Conservation (phyloP, 2,888 invertebrate genomes). For the Platycheirus rosarum region DNA sequence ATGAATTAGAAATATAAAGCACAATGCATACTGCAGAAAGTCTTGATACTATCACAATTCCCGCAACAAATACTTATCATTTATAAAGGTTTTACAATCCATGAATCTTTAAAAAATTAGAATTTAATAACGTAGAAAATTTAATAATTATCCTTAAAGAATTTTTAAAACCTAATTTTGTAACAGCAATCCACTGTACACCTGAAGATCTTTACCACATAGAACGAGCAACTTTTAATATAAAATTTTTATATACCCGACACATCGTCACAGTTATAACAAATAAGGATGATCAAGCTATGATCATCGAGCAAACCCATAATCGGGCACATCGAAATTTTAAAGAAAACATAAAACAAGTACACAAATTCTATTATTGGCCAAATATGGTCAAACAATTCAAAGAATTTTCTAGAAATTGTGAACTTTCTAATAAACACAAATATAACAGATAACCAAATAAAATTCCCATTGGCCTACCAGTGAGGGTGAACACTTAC, state of each 20-base stretch:
- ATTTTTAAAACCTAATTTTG: no score
- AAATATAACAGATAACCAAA: not conserved
- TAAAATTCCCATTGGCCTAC: not conserved
- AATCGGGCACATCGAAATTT: no score
- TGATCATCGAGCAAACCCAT: no score
- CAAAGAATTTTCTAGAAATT: not conserved
- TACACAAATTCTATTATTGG: not conserved
- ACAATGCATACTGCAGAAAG: no score
- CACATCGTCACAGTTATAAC: not conserved
- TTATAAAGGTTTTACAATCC: not conserved
- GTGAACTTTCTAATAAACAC: no score
- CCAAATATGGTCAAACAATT: slow-evolving; percentile 6
- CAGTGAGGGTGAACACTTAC: not conserved
- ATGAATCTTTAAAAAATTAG: not conserved
- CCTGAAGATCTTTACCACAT: not conserved
- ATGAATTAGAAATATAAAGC: not conserved
- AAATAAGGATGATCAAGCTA: no score
- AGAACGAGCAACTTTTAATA: not conserved
- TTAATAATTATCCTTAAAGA: no score
- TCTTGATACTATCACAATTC: not conserved
- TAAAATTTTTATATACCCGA: not conserved
- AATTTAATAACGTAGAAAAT: no score
- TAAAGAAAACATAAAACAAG: no score
- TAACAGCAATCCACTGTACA: not conserved
- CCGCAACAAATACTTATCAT: not conserved